Conservation (phyloP, 2,113 vertebrate species). For the Spermophilus dauricus region DNA sequence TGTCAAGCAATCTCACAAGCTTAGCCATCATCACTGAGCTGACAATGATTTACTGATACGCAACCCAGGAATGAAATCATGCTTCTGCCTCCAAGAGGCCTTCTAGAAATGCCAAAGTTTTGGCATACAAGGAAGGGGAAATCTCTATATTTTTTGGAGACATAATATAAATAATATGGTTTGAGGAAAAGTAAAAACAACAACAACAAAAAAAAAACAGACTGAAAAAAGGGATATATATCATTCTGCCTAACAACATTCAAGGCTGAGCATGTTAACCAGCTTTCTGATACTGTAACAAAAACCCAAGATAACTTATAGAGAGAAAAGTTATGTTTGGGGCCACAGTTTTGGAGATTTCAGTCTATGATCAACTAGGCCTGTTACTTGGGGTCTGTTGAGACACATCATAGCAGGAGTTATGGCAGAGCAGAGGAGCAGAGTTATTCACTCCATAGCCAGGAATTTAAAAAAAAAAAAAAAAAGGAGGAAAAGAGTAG, state of each 20-base stretch:
- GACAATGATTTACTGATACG: neutral
- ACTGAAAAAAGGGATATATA: neutral
- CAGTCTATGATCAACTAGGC: no score
- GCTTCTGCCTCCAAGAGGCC: neutral
- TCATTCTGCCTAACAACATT: neutral
- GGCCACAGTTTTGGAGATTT: neutral
- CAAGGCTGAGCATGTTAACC: neutral
- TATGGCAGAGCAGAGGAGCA: neutral
- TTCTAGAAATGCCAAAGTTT: neutral
- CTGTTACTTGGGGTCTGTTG: neutral
- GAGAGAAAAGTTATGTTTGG: neutral
- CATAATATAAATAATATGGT: neutral
- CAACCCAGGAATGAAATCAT: neutral
- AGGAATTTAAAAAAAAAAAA: rapidly evolving
- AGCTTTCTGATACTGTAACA: neutral
- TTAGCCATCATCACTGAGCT: neutral
- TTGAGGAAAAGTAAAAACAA: neutral
- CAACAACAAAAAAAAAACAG: neutral
- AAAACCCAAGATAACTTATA: neutral
- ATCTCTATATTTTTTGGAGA: neutral
- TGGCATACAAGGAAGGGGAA: neutral
- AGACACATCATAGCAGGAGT: neutral
- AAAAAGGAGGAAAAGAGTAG: neutral
- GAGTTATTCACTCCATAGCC: neutral
- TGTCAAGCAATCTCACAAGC: neutral